Percentiles rank a stretch among this genome's conserved stretches.
These are phyloP conservation scores for Uromys caudimaculatus DNA, from an alignment of 2,797 vertebrate genomes.

Conservation along the genomic window DNA sequence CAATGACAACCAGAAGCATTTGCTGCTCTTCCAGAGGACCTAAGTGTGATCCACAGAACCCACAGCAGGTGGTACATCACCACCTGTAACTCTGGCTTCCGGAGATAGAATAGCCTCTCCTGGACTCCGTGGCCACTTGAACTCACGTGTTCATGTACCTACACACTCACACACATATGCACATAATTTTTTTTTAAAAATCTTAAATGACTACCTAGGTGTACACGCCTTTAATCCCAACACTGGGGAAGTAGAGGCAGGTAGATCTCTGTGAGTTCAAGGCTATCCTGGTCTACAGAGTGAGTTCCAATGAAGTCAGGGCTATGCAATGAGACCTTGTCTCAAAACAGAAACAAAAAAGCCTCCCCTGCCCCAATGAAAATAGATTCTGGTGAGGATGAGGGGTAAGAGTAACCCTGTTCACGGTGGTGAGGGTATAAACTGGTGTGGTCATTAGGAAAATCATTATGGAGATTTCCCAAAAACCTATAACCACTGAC, in stretches of 20 bases:
- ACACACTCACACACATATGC: neutral
- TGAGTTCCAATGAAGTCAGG: neutral
- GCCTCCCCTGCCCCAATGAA: neutral
- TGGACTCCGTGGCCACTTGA: neutral
- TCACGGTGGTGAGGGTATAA: neutral
- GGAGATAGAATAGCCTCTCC: neutral
- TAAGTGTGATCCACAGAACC: neutral
- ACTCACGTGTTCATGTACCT: neutral
- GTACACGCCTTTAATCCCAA: neutral
- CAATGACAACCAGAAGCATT: too few relatives aligned
- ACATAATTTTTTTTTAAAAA: neutral
- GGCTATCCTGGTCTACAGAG: neutral
- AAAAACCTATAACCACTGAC: neutral
- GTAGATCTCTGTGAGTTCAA: neutral
- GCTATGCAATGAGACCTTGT: neutral
- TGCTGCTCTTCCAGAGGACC: neutral
- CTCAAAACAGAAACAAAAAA: neutral
- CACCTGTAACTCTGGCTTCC: neutral
- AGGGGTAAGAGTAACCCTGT: neutral
- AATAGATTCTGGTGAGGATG: neutral
- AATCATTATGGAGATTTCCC: neutral
- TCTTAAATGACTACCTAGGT: neutral
- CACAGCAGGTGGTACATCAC: neutral
- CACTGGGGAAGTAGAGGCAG: neutral
- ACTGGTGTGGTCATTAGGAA: neutral